Base-by-base conservation (phyloP, 2,113 vertebrate species). In the Propithecus coquereli region DNA sequence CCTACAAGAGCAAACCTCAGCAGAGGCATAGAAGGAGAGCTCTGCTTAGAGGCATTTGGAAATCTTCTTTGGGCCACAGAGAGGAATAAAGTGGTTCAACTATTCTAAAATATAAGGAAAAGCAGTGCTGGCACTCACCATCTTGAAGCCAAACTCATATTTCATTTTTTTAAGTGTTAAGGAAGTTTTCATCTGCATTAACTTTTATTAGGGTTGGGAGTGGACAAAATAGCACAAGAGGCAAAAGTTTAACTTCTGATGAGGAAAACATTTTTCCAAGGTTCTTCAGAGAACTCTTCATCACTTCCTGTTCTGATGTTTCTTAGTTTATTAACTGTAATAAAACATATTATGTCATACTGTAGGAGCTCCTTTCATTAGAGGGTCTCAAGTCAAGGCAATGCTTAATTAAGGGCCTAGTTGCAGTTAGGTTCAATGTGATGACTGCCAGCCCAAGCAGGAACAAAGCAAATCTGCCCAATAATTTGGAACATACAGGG, bases 391-490 rank as follows among this genome's bases (percentile, higher is more conserved):
- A 71, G 93, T 61, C 61, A 65, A 89, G 68, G 22, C 43, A 37
- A 30, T 50, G 54, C 22, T 96, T 89, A 90, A 93, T 91, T 88
- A 83, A 89, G 82, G 83, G 61, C 12, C 80, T 18, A 22, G 82
- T 87, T 68, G 91, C 34, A 43, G 68, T 81, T n/a, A 82, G 73
- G 32, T 68, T 63, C 57, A 91, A 57, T 63, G 82, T 82, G 82
- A 54, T 43, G 65, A 81, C 43, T 61, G 43, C 77, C 20, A 27
- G 66, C 47, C 54, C 86, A 96, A 86, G 82, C 89, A 96, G 74
- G 95, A 97, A 95, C 96, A 95, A 95, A 97, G 83, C 68, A n/a
- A 92, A 91, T 71, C 79, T 65, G n/a, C 83, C 68, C 70, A 81
- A 16, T 86, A 94, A 94, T 94, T 96, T 88, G 66, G 52, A 93